Conservation (phyloP, 2,113 vertebrate genomes). For the Ranitomeya variabilis region DNA sequence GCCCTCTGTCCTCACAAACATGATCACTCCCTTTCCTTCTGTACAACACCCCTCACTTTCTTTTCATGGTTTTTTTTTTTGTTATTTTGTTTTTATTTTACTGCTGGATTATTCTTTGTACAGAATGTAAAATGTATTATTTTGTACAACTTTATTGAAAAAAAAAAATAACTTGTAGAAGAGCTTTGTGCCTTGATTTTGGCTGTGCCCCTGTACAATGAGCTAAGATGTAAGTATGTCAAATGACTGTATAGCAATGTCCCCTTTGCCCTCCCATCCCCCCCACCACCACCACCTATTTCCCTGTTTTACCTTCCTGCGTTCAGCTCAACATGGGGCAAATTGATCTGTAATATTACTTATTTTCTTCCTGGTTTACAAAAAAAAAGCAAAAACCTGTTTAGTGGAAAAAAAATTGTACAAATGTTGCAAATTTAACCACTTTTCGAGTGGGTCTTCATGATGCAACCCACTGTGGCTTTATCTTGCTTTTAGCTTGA, state of each 20-base stretch:
- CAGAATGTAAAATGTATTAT: slow-evolving; percentile 99
- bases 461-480: slow-evolving; percentile 73
- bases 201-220: slow-evolving; percentile 91
- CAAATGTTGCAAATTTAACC: slow-evolving; percentile 87
- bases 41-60: slow-evolving; percentile 66
- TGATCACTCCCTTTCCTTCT: slow-evolving; percentile 67
- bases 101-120: slow-evolving; percentile 96
- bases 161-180: slow-evolving; percentile 87
- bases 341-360: slow-evolving; percentile 81
- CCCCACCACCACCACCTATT: slow-evolving; percentile 37
- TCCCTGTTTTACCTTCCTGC: slow-evolving; percentile 64
- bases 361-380: slow-evolving; percentile 49
- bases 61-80: slow-evolving; percentile 72
- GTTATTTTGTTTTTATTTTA: slow-evolving; percentile 85
- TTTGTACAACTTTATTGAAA: slow-evolving; percentile 98
- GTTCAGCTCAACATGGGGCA: slow-evolving; percentile 73
- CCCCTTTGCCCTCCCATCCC: slow-evolving; percentile 66
- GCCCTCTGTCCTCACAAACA: slow-evolving; percentile 47
- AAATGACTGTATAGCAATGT: slow-evolving; percentile 92
- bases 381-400: slow-evolving; percentile 78
- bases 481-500: slow-evolving; percentile 83
- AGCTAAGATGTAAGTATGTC: slow-evolving; percentile 95
- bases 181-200: slow-evolving; percentile 98
- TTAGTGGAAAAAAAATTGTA: slow-evolving; percentile 75
- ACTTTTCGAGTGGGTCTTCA: slow-evolving; percentile 81